phyloP scores from a whole-genome alignment of 1,140 invertebrate species.

The Amphibalanus amphitrite region DNA sequence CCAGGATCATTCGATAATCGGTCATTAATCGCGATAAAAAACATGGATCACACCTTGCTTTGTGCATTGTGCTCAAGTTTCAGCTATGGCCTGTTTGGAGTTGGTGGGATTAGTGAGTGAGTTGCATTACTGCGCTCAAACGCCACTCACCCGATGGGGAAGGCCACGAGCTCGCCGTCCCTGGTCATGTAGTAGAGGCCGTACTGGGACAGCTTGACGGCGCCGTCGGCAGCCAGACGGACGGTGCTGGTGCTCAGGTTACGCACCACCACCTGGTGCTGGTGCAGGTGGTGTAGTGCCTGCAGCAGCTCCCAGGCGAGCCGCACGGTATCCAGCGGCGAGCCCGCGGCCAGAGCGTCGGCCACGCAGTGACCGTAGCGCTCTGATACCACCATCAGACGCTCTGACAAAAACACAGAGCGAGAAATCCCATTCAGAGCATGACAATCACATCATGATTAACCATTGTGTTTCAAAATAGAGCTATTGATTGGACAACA shows the following conservation, averaged over 20 bases:
- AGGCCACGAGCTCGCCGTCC: conserved; percentile 60
- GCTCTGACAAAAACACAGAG: conserved; percentile 43
- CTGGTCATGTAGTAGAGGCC: conserved; percentile 83
- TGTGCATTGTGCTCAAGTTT: no score
- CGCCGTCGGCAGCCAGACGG: conserved; percentile 46
- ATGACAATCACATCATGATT: conserved; percentile 14
- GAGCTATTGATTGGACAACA: no score
- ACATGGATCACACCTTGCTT: no score
- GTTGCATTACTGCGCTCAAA: no score
- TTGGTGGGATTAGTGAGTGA: no score
- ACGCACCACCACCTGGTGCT: conserved; percentile 52
- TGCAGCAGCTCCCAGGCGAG: conserved; percentile 49
- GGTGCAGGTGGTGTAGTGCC: conserved; percentile 54
- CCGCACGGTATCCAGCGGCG: conserved; percentile 33
- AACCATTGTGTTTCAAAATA: neutral
- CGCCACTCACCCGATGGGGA: conserved; percentile 64
- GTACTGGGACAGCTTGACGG: conserved; percentile 78
- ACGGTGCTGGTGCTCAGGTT: conserved; percentile 71
- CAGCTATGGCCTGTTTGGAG: no score
- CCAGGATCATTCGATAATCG: no score
- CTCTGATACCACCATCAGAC: conserved; percentile 75
- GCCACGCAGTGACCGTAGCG: conserved; percentile 50
- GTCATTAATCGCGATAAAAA: no score
- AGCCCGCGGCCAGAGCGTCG: conserved; percentile 17
- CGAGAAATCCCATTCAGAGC: conserved; percentile 10